These are phyloP conservation scores for Pristiophorus japonicus DNA, from an alignment of 2,113 vertebrate genomes.

Conservation along the genomic window DNA sequence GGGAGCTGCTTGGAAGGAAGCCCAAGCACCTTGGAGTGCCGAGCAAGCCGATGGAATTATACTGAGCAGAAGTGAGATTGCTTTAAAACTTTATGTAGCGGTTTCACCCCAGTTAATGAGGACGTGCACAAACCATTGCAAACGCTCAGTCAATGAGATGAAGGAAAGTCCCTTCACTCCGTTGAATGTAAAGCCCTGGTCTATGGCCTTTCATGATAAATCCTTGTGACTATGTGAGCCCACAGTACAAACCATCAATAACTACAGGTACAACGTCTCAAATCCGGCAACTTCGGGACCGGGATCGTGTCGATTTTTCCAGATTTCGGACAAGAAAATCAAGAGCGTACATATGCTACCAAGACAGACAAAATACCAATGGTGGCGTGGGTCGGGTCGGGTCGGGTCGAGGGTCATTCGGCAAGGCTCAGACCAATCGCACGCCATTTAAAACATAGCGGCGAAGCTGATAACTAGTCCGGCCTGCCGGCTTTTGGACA, in stretches of 20 bases:
- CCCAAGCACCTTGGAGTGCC: not conserved
- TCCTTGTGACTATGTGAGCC: not conserved
- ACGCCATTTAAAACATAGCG: no score
- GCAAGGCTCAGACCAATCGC: no score
- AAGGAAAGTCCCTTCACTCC: not conserved
- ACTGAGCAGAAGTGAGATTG: not conserved
- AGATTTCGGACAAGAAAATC: no score
- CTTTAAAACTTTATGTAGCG: not conserved
- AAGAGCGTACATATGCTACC: no score
- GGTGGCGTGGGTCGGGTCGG: no score
- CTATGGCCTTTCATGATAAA: not conserved
- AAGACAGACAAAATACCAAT: no score
- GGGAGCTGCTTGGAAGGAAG: not conserved
- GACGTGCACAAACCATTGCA: not conserved
- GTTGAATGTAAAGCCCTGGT: not conserved
- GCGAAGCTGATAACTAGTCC: no score
- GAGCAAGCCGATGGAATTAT: not conserved
- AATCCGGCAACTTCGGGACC: no score
- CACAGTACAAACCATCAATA: not conserved
- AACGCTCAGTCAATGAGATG: not conserved
- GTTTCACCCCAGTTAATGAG: not conserved
- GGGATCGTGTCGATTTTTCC: no score
- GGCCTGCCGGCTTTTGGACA: no score
- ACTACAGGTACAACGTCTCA: no score
- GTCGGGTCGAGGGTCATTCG: no score